phyloP scores from a whole-genome alignment of 1,140 invertebrate species.

The Araneus ventricosus region DNA sequence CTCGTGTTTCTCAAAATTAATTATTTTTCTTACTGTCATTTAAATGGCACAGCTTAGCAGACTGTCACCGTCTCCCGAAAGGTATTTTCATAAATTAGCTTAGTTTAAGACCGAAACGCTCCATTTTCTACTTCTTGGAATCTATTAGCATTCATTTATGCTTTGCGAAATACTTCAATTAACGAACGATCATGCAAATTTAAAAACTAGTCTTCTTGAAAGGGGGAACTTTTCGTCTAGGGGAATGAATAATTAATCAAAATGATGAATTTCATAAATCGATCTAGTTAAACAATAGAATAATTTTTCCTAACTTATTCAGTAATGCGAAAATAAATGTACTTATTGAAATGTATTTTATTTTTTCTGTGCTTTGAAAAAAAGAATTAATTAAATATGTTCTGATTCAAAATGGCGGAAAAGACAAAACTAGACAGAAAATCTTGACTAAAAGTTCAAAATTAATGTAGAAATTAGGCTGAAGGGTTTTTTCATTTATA shows the following conservation, averaged over 20 bases:
- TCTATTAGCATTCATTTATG: conserved; percentile 29
- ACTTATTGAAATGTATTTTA: neutral
- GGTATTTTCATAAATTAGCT: conserved; percentile 33
- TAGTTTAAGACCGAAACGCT: neutral
- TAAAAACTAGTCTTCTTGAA: neutral
- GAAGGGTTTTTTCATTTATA: too few relatives aligned
- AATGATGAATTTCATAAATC: neutral
- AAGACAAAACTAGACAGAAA: too few relatives aligned
- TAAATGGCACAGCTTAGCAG: neutral
- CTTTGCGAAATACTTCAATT: conserved; percentile 4
- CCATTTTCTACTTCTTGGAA: neutral
- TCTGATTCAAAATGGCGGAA: too few relatives aligned
- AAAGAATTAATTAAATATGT: neutral
- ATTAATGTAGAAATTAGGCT: too few relatives aligned
- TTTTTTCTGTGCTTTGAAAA: neutral
- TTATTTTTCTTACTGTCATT: neutral
- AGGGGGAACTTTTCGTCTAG: neutral
- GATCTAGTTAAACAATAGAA: neutral
- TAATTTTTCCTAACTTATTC: neutral
- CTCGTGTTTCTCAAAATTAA: neutral
- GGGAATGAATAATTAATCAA: conserved; percentile 19
- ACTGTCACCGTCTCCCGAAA: neutral
- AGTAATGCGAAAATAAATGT: neutral
- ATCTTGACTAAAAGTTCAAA: too few relatives aligned
- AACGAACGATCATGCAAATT: conserved; percentile 4